These are phyloP conservation scores for Limulus polyphemus DNA, from an alignment of 2,888 invertebrate genomes.

Conservation along the genomic window DNA sequence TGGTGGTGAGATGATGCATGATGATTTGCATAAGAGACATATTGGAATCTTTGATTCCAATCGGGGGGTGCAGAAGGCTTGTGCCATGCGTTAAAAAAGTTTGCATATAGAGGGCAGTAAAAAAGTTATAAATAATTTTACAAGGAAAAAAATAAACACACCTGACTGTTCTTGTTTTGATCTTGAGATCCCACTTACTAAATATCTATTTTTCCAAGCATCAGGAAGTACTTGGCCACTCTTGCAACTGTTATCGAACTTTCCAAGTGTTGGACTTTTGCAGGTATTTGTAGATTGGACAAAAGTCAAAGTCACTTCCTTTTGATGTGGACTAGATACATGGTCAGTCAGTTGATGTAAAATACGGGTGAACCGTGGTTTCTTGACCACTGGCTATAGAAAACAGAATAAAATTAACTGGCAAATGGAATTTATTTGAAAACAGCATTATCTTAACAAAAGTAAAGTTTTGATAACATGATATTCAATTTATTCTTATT, in stretches of 20 bases:
- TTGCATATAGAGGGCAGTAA: no score
- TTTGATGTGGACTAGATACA: slow-evolving; percentile 20
- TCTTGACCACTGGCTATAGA: slow-evolving; percentile 22
- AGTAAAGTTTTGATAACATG: not conserved
- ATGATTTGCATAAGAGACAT: no score
- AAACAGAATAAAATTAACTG: not conserved
- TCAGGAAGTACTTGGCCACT: slow-evolving; percentile 15
- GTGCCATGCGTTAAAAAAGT: no score
- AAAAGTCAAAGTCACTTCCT: slow-evolving; percentile 18
- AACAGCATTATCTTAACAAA: not conserved
- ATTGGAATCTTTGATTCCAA: no score
- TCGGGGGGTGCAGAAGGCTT: no score
- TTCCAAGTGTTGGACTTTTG: not conserved
- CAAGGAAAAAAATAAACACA: no score
- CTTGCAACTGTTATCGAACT: not conserved
- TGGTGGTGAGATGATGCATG: no score
- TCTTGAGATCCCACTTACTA: no score
- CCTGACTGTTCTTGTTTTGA: no score
- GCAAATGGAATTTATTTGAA: not conserved
- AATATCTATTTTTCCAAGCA: slow-evolving; percentile 15
- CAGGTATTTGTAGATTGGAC: slow-evolving; percentile 3
- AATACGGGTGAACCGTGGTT: slow-evolving; percentile 22
- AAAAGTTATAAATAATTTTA: no score
- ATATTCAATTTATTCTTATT: not conserved
- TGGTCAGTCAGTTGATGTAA: slow-evolving; percentile 21